A percentile compares a stretch with the other conserved stretches of the same genome.
phyloP scores from a whole-genome alignment of 2,797 vertebrate species.

The Galago senegalensis region DNA sequence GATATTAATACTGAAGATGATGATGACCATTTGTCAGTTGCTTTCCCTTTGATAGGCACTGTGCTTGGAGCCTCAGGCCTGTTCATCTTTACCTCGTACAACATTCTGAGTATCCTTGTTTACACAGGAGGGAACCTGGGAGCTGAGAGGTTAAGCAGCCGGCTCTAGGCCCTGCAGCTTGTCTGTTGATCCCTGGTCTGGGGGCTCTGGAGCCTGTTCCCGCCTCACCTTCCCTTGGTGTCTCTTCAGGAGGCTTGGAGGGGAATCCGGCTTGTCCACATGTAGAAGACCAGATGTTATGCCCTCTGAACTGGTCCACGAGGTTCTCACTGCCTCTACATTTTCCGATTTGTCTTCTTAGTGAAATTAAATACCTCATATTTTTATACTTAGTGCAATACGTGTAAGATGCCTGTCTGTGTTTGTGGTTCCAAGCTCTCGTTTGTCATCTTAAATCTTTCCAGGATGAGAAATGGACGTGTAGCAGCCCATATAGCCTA shows the following conservation, averaged over 20 bases:
- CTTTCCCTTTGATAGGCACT: background rate
- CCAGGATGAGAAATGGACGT: background rate
- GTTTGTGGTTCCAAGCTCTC: background rate
- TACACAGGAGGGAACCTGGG: background rate
- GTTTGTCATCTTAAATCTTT: conserved; percentile 19
- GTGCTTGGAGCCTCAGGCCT: background rate
- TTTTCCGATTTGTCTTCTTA: conserved; percentile 11
- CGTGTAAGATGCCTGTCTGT: background rate
- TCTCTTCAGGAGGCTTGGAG: background rate
- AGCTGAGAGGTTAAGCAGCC: background rate
- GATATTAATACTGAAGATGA: background rate
- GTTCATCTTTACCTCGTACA: background rate
- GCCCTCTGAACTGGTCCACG: background rate
- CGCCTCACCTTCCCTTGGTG: background rate
- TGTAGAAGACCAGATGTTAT: background rate
- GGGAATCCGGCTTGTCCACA: background rate
- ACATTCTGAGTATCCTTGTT: background rate
- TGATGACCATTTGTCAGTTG: background rate
- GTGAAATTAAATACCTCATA: background rate
- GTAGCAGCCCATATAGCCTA: too few species aligned
- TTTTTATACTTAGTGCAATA: background rate
- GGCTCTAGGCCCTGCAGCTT: background rate
- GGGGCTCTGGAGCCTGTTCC: background rate
- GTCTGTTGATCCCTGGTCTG: background rate
- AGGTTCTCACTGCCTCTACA: background rate